phyloP scores from a whole-genome alignment of 2,113 vertebrate genomes.

The Silurus asotus region DNA sequence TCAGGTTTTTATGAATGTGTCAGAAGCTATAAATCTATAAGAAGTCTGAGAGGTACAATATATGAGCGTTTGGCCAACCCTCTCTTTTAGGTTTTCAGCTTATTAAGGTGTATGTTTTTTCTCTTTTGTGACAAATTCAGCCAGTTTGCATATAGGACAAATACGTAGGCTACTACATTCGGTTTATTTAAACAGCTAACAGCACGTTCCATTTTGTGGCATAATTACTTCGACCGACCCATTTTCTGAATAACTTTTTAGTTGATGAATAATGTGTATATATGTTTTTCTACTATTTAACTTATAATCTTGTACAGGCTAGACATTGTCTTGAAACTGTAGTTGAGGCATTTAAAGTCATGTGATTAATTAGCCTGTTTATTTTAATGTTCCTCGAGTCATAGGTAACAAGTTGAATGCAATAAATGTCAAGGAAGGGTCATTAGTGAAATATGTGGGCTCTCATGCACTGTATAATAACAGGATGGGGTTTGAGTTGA shows the following conservation, averaged over 20 bases:
- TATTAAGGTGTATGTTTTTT: neutral
- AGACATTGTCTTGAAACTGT: neutral
- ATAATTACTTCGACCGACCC: neutral
- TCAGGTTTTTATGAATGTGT: neutral
- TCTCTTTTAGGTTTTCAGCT: neutral
- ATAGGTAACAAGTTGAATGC: slow-evolving; percentile 17
- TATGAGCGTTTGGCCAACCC: neutral
- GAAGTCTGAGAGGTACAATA: neutral
- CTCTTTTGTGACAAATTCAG: neutral
- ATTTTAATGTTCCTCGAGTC: slow-evolving; percentile 2
- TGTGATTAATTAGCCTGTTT: slow-evolving; percentile 16
- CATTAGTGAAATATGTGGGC: slow-evolving; percentile 44
- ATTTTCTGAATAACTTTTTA: neutral
- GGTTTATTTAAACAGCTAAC: neutral
- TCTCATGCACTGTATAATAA: slow-evolving; percentile 62
- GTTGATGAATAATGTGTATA: neutral
- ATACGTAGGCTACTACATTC: neutral
- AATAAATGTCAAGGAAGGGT: slow-evolving; percentile 26
- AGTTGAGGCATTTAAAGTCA: neutral
- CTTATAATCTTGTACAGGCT: neutral
- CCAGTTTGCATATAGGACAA: neutral
- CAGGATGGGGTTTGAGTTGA: slow-evolving; percentile 70
- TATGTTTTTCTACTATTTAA: neutral
- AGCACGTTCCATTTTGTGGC: neutral
- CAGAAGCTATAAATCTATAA: neutral